Evolutionary conservation across 2,797 vertebrate species (phyloP).

Genomic region (Gobio occitaniae): DNA sequence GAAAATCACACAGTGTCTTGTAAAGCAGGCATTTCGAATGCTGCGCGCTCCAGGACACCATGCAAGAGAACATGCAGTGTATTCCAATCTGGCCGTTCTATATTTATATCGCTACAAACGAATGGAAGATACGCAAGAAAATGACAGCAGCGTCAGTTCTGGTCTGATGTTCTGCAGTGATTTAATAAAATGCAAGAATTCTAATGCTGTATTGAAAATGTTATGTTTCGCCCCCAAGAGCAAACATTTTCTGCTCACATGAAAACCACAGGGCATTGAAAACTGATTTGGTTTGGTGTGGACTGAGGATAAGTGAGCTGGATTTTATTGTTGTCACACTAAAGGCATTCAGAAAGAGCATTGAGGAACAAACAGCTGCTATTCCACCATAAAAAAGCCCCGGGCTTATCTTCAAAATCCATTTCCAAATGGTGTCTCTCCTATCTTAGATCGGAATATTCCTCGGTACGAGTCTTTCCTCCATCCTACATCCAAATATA

Average conservation of each 20-base stretch:
- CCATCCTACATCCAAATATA: conserved; percentile 2
- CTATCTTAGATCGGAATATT: not conserved
- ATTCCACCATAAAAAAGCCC: not conserved
- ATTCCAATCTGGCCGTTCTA: not conserved
- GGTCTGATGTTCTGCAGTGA: not conserved
- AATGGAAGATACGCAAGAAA: not conserved
- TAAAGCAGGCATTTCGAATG: not conserved
- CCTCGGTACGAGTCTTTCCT: not conserved
- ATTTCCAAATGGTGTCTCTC: conserved; percentile 15
- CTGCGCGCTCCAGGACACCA: not conserved
- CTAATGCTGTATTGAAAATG: not conserved
- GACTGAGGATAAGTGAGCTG: conserved; percentile 19
- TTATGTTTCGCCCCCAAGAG: not conserved
- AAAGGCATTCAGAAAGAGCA: conserved; percentile 72
- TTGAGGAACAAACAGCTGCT: conserved; percentile 60
- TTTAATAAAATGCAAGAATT: not conserved
- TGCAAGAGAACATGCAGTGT: conserved; percentile 13
- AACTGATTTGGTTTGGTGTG: not conserved
- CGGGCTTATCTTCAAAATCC: conserved; percentile 27
- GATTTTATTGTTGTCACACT: conserved; percentile 16
- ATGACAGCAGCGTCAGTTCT: not conserved
- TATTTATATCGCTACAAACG: not conserved
- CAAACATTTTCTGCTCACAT: not conserved
- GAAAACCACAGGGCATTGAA: not conserved
- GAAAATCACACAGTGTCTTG: not conserved